Evolutionary conservation across 2,797 vertebrate genomes (phyloP), one percentile per base, ranked within the genome.

Genomic region (Phyllotis vaccarum): DNA sequence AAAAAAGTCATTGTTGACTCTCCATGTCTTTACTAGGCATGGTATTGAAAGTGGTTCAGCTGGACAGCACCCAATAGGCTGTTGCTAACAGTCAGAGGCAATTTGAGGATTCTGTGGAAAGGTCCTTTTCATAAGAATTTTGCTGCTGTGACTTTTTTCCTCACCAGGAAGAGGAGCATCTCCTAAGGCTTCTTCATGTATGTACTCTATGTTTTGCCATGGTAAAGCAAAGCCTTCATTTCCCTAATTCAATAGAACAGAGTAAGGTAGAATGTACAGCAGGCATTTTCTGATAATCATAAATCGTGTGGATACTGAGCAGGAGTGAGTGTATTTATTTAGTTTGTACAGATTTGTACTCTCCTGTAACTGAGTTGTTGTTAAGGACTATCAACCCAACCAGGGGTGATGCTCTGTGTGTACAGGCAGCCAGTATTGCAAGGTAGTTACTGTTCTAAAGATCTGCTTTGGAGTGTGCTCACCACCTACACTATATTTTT

Each of bases 101-200:
- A 83, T 80, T 91, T 92, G 92, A 79, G 56, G n/a, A 91, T 75
- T 89, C 81, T 83, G 70, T 40, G 89, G 94, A 86, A 83, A 86
- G 54, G 90, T 54, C 58, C 5, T 64, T 93, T 89, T 76, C 31
- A 0, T 86, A 91, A 70, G 40, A 68, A 52, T 58, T 91, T 92
- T 93, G 90, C 76, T 95, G 58, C 70, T 66, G 31, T 76, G 68
- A 94, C 6, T 58, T 24, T 82, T 80, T 83, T 37, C 56, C 7
- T 68, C 78, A 40, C 24, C 66, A 66, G 70, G 40, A 54, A 89
- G 87, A 96, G 31, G 95, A 97, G 72, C 40, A 6, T 90, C 94
- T 97, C 52, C 85, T 92, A 86, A 90, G n/a, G 60, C 93, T 92
- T 95, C 95, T 92, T 93, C 97, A 96, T 93, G 95, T 97, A 93